Evolutionary conservation across 2,888 invertebrate genomes (phyloP).

Genomic region (Alviniconcha strummeri): DNA sequence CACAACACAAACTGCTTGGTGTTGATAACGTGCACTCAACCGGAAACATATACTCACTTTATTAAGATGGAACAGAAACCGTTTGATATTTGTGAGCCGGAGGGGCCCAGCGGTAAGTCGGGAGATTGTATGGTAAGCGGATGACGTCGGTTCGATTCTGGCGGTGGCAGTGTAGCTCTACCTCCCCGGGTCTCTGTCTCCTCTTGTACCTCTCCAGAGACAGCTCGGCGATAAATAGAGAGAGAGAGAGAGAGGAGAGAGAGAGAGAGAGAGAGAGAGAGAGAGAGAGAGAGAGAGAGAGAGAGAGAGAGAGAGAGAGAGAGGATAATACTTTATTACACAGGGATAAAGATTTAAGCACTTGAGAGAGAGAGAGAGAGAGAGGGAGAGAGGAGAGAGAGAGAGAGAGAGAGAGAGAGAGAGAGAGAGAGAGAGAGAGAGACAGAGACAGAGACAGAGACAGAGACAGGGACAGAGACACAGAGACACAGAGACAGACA

Average conservation of each 20-base stretch:
- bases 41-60: too few relatives aligned
- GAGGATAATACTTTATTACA: neutral
- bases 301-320: neutral
- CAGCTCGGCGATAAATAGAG: neutral
- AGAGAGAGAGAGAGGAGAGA: neutral
- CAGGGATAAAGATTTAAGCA: neutral
- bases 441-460: too few relatives aligned
- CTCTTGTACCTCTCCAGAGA: neutral
- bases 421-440: too few relatives aligned
- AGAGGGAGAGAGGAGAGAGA: too few relatives aligned
- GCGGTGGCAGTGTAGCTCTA: neutral
- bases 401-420: too few relatives aligned
- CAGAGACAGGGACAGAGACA: neutral
- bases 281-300: slow-evolving; percentile 12
- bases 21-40: too few relatives aligned
- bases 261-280: slow-evolving; percentile 3
- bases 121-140: too few relatives aligned
- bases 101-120: too few relatives aligned
- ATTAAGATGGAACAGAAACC: too few relatives aligned
- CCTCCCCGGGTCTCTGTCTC: neutral
- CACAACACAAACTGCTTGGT: too few relatives aligned
- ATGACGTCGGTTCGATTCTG: neutral
- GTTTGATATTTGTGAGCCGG: neutral
- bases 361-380: neutral
- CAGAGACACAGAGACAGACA: neutral